Base-by-base conservation (phyloP, 2,797 vertebrate genomes). In the Xerus rutilus region DNA sequence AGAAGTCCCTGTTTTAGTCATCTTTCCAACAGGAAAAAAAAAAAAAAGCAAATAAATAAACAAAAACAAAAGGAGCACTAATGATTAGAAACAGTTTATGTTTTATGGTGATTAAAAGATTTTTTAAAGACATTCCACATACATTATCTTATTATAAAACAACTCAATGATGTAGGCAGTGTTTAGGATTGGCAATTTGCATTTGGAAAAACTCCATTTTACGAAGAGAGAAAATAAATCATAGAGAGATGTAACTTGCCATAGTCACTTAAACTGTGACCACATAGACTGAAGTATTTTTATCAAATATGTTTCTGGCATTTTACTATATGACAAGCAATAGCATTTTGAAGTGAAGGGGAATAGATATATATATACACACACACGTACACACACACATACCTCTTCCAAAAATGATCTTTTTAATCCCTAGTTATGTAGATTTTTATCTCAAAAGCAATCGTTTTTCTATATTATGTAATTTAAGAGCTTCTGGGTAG, bases 251-350 rank as follows among this genome's bases (percentile, higher is more conserved):
- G n/a, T 43, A 69, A 85, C 73, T 78, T 89, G 74, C 35, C 72
- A 69, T 25, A 54, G 57, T 84, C 78, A 72, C 62, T 96, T 74
- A 88, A 70, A 89, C 85, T 92, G 78, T 86, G 69, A 82, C 93
- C 85, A 94, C 47, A 69, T n/a, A 94, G 86, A 91, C 52, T 86
- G 69, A 88, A 87, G 81, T 93, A 82, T 87, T 95, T 86, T 95
- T 93, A 91, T 72, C 91, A 94, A 74, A 81, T 92, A 96, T 43
- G 64, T 76, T 87, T 97, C 43, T 92, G 92, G 30, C 35, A 76
- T 96, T 94, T 97, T 76, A 39, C 57, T 94, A 15, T 35, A 52
- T 86, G 82, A 86, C 65, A 59, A 76, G 67, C 67, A 88, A 90
- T 78, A 77, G 47, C 77, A 94, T 88, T 93, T 74, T 94, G 78